Evolutionary conservation across 2,113 vertebrate species (phyloP), one percentile per base, ranked within the genome.

Genomic region (Trochalopteron elliotii): DNA sequence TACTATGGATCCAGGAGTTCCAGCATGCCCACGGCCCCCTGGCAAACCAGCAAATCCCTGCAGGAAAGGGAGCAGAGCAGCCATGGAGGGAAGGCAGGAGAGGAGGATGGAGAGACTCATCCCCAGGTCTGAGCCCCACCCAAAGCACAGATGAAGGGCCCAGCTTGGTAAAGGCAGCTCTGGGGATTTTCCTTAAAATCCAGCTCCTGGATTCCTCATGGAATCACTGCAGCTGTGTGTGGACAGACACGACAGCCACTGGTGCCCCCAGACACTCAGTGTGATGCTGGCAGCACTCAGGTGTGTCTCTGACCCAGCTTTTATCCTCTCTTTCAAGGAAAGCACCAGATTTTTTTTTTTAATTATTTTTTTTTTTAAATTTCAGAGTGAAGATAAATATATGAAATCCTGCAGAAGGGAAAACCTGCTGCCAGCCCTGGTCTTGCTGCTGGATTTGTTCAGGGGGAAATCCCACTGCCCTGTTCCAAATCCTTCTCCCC

Each of bases 21-120:
- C 99, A 2, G 97, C 30, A 1, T 96, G 87, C 70, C 98, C 99
- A 24, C 60, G 93, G n/a, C 95, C 93, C 24, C 98, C 99, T 28
- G 93, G 78, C 60, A 97, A 87, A 42, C 99, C 99, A 5, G 90
- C 83, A 85, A 97, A 97, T 53, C 99, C 99, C 99, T 99, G 69
- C 4, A 69, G 40, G 64, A 24, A 56, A 90, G 27, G 44, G 72
- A 91, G 56, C 44, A 49, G 35, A 40, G 47, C 45, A 78, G n/a
- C 8, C 49, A 50, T 50, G 49, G 49, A 50, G 49, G 49, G 49
- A 15, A 27, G 44, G 69, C 27, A 91, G 56, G 44, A 49, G 39
- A 40, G 42, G 50, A 78, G 39, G n/a, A 25, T 40, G 67, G 80
- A 35, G 31, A 44, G 11, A 23, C 25, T 42, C 37, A 39, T 9